These are phyloP conservation scores for Ceratitis capitata DNA, from an alignment of 1,140 invertebrate genomes.

Conservation along the genomic window DNA sequence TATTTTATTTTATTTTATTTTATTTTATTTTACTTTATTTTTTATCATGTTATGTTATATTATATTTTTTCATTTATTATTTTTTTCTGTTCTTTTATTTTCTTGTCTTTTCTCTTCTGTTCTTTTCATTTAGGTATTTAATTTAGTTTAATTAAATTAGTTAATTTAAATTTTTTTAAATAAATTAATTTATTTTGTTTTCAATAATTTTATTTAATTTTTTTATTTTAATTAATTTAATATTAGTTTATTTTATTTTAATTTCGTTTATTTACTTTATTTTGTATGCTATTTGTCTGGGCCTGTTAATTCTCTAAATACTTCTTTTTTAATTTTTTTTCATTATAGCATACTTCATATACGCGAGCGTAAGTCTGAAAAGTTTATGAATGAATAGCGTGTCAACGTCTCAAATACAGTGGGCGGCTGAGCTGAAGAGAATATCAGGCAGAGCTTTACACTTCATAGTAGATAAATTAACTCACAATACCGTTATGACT, in stretches of 20 bases:
- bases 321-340: neutral
- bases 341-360: neutral
- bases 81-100: too few relatives aligned
- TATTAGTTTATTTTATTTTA: neutral
- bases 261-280: neutral
- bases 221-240: too few relatives aligned
- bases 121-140: too few relatives aligned
- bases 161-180: too few relatives aligned
- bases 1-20: too few relatives aligned
- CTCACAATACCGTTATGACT: neutral
- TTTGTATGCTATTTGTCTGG: neutral
- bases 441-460: neutral
- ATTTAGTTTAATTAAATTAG: too few relatives aligned
- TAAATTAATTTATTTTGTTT: neutral
- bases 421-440: neutral
- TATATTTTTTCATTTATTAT: too few relatives aligned
- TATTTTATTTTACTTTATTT: too few relatives aligned
- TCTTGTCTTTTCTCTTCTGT: too few relatives aligned
- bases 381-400: conserved; percentile 5
- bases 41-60: too few relatives aligned
- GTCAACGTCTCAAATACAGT: neutral
- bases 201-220: neutral
- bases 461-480: neutral
- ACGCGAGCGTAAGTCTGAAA: neutral
- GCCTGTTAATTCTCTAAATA: neutral